Evolutionary conservation across 1,140 invertebrate genomes (phyloP).

Genomic region (Pseudomyrmex pallidus): DNA sequence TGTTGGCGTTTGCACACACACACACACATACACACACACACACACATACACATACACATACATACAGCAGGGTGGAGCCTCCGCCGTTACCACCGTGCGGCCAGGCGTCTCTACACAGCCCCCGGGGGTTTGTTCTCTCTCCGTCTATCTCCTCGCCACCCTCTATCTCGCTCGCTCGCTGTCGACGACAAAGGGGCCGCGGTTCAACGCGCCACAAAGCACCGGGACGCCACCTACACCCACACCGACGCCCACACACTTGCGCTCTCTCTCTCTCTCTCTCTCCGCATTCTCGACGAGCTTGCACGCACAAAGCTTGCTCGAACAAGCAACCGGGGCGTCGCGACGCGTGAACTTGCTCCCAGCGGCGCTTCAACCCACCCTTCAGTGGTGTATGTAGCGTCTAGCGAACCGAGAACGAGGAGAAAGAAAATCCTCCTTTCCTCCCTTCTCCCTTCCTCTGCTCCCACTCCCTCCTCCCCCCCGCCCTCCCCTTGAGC

Average conservation of each 20-base stretch:
- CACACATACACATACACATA: too few species aligned
- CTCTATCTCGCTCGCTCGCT: conserved; percentile 35
- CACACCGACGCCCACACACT: conserved; percentile 27
- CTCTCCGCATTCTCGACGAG: conserved; percentile 14
- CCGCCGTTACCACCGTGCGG: conserved; percentile 70
- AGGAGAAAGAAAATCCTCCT: conserved; percentile 46
- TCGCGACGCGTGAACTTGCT: conserved; percentile 80
- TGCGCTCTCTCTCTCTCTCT: too few species aligned
- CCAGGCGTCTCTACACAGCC: conserved; percentile 76
- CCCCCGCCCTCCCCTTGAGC: neutral
- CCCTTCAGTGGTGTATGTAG: conserved; percentile 60
- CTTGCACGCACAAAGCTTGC: conserved; percentile 44
- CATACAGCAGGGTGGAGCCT: conserved; percentile 62
- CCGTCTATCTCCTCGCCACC: neutral
- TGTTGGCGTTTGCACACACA: conserved; percentile 56
- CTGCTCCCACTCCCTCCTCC: too few species aligned
- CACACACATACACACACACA: too few species aligned
- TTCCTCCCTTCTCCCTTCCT: too few species aligned
- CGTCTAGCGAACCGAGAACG: conserved; percentile 67
- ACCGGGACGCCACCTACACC: conserved; percentile 79
- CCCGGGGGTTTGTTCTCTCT: conserved; percentile 66
- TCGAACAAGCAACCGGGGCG: conserved; percentile 69
- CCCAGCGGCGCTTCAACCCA: conserved; percentile 65
- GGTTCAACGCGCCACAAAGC: conserved; percentile 85
- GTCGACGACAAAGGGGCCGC: conserved; percentile 82